Evolutionary conservation across 2,888 invertebrate genomes (phyloP), one percentile per base, ranked within the genome.

Genomic region (Agonopterix subpropinquella): DNA sequence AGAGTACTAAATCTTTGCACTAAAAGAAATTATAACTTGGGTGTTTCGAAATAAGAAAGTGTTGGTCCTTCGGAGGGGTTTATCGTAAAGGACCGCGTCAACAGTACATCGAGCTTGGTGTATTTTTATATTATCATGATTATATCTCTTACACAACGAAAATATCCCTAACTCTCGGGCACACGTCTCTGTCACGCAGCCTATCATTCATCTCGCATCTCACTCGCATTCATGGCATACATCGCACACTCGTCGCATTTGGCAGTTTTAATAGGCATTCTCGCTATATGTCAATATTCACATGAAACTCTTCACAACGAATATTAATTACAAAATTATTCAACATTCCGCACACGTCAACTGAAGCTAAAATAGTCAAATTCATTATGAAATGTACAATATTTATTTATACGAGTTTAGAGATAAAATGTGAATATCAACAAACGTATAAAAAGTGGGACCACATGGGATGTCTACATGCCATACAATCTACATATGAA

Each of bases 191-290:
- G 52, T 44, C 54, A 53, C 58, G 48, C 54, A 50, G 53, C 50
- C 54, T 39, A 45, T 37, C 56, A 51, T 51, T 55, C 58, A 51
- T 18, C 69, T 56, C 63, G 58, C 64, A 58, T 54, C 47, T 44
- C 57, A 15, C 50, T 50, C 67, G 28, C 28, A 28, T 28, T 28
- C 28, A 28, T 47, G 7, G 28, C 28, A 48, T 49, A 55, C 45
- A 49, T 47, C 59, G 48, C 51, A 50, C 58, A 51, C 61, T 55
- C 64, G 55, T 77, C 77, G 79, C 85, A 79, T 87, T 88, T 87
- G 88, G 88, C 88, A 88, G 84, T 86, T 79, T 77, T 77, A 73
- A 75, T 79, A 75, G 70, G 74, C 68, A 68, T 65, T 71, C 73
- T 70, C 73, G 69, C 73, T 64, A 51, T 51, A 57, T 58, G 76